Evolutionary conservation across 2,888 invertebrate genomes (phyloP).

Genomic region (Venusia cambrica): DNA sequence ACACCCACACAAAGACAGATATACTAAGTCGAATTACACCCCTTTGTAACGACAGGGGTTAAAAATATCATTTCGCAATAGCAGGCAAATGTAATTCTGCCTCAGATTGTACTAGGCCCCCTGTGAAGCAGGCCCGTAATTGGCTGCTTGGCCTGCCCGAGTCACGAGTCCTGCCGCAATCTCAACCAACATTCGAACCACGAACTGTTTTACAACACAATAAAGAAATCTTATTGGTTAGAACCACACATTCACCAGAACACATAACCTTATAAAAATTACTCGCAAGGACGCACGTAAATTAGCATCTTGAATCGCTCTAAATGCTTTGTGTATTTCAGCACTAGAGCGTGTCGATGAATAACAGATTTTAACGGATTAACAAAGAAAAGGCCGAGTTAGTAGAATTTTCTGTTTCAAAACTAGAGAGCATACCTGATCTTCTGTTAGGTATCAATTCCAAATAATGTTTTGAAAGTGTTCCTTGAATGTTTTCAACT

Average conservation of each 20-base stretch:
- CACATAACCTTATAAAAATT: conserved; percentile 22
- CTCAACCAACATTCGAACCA: conserved; percentile 33
- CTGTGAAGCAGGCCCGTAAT: conserved; percentile 53
- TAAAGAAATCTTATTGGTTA: conserved; percentile 22
- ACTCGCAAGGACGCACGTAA: conserved; percentile 18
- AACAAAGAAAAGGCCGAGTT: conserved; percentile 19
- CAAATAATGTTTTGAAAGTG: too few species aligned
- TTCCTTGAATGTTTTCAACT: too few species aligned
- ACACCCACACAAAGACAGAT: too few species aligned
- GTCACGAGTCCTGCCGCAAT: conserved; percentile 41
- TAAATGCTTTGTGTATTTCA: conserved; percentile 17
- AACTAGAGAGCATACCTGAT: background rate
- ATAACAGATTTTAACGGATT: conserved; percentile 15
- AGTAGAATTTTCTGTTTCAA: conserved; percentile 3
- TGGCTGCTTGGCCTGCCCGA: conserved; percentile 49
- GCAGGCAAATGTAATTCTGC: conserved; percentile 10
- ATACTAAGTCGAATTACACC: too few species aligned
- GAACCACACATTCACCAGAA: conserved; percentile 19
- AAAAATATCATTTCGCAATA: too few species aligned
- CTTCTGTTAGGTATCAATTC: too few species aligned
- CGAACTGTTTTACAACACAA: conserved; percentile 30
- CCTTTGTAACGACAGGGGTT: too few species aligned
- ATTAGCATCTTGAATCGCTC: conserved; percentile 19
- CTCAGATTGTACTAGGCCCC: conserved; percentile 14
- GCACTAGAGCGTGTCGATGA: conserved; percentile 21